phyloP scores from a whole-genome alignment of 2,113 vertebrate genomes.

The Caretta caretta region DNA sequence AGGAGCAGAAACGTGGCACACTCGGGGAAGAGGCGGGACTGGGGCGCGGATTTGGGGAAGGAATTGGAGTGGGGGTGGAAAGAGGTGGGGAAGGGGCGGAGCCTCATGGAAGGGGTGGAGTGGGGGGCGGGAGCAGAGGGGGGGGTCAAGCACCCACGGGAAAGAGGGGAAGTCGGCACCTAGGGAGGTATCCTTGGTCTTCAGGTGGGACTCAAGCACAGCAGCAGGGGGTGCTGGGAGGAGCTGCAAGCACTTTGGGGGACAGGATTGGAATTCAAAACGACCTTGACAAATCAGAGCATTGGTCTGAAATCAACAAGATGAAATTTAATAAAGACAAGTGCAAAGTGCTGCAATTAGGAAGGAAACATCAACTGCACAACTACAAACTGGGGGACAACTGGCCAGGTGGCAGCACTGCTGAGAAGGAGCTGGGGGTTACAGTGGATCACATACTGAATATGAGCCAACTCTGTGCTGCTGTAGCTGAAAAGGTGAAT shows the following conservation, averaged over 20 bases:
- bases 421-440: neutral
- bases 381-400: neutral
- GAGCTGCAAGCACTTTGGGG: neutral
- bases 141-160: no score
- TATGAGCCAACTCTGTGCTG: neutral
- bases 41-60: no score
- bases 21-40: no score
- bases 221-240: neutral
- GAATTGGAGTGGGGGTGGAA: no score
- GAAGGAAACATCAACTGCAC: neutral
- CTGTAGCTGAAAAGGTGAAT: neutral
- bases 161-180: no score
- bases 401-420: neutral
- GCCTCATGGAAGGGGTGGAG: no score
- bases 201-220: neutral
- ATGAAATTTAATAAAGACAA: neutral
- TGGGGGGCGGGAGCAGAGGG: no score
- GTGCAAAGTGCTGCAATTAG: neutral
- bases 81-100: no score
- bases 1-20: no score
- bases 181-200: neutral
- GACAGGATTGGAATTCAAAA: neutral
- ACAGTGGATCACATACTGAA: neutral
- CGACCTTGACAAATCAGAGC: neutral
- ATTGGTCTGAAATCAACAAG: neutral